A percentile compares a stretch with the other conserved stretches of the same genome.
These are phyloP conservation scores for Silurus meridionalis DNA, from an alignment of 2,113 vertebrate species.

Conservation along the genomic window DNA sequence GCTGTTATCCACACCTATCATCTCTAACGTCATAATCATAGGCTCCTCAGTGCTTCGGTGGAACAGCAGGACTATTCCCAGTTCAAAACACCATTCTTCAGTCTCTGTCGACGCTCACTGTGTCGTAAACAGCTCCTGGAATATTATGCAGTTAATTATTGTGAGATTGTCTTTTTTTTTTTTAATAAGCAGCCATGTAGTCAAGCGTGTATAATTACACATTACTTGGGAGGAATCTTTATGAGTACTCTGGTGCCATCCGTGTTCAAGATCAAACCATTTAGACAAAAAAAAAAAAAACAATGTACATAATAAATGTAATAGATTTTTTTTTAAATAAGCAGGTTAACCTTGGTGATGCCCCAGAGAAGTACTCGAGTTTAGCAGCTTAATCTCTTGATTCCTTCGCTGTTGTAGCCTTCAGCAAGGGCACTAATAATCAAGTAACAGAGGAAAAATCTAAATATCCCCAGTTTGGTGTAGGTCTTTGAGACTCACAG, in stretches of 20 bases:
- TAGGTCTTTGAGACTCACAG: neutral
- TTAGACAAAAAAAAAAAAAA: neutral
- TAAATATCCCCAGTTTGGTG: neutral
- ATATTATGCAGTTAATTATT: constrained; percentile 17
- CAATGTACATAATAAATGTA: neutral
- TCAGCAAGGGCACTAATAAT: neutral
- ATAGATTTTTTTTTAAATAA: neutral
- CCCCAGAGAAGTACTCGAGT: neutral
- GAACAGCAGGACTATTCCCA: constrained; percentile 10
- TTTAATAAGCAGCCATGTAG: constrained; percentile 2
- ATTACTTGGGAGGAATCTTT: neutral
- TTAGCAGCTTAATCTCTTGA: neutral
- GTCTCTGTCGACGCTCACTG: neutral
- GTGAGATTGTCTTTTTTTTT: constrained; percentile 5
- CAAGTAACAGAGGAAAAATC: neutral
- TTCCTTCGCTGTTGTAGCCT: neutral
- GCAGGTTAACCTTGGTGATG: neutral
- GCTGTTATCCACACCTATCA: constrained; percentile 36
- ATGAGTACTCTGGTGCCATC: neutral
- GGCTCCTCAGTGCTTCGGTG: constrained; percentile 21
- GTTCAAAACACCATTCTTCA: neutral
- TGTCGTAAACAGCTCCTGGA: constrained; percentile 13
- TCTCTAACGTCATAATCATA: constrained; percentile 44
- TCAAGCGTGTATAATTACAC: neutral
- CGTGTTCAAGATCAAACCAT: neutral